Conservation (phyloP, 1,140 invertebrate species). For the Papilio aristodemus region DNA sequence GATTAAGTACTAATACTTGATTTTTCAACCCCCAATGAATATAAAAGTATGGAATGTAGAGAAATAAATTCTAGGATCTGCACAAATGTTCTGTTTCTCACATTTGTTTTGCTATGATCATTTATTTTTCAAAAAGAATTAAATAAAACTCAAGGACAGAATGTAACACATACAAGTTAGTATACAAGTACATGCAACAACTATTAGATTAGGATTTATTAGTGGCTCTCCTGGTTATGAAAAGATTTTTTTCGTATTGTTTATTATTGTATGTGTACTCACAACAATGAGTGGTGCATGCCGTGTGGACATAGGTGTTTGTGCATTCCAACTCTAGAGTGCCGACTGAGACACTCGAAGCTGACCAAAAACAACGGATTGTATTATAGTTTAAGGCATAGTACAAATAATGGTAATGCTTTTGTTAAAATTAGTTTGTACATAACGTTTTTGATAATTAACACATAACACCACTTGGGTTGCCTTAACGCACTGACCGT, state of each 20-base stretch:
- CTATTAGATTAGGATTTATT: not conserved
- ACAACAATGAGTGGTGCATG: not conserved
- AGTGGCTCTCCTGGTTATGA: not conserved
- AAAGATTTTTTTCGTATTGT: not conserved
- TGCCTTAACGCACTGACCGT: constrained; percentile 52
- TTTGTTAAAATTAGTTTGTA: constrained; percentile 52
- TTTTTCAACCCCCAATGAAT: too few species aligned
- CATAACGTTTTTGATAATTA: constrained; percentile 47
- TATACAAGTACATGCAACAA: not conserved
- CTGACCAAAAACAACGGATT: constrained; percentile 56
- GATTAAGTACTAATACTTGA: too few species aligned
- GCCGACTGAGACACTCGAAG: constrained; percentile 12
- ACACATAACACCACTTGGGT: constrained; percentile 61
- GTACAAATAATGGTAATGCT: constrained; percentile 66
- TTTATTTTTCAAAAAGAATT: too few species aligned
- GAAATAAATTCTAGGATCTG: too few species aligned
- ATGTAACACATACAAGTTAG: too few species aligned
- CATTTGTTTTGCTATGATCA: too few species aligned
- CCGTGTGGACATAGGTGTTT: not conserved
- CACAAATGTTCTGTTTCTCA: too few species aligned
- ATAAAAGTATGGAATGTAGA: too few species aligned
- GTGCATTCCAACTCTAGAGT: not conserved
- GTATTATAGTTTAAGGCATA: constrained; percentile 58
- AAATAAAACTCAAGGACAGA: too few species aligned
- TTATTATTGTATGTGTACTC: not conserved